Evolutionary conservation across 2,888 invertebrate genomes (phyloP), one percentile per base, ranked within the genome.

Genomic region (Sphecodes monilicornis): DNA sequence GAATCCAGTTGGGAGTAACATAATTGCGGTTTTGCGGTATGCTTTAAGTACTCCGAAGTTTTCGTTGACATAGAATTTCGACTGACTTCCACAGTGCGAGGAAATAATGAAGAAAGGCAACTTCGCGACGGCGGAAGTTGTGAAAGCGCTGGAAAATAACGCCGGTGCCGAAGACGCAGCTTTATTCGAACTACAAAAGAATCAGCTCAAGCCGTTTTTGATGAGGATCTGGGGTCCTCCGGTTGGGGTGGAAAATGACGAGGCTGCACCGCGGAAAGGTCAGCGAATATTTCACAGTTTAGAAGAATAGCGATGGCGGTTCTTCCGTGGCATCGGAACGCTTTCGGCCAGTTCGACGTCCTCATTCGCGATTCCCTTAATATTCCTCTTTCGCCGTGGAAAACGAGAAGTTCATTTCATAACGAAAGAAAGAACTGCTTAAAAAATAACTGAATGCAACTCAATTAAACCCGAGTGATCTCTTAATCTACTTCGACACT

Each of bases 181-280:
- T 29, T 96, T 96, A 86, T 95, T 96, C 88, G 97, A 97, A 93
- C 95, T 97, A 82, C 97, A 96, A 92, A 97, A 97, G 93, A 96
- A 96, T 88, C 97, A 97, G 93, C 95, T 97, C 84, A 97, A 97
- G 94, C 97, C 97, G 72, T 97, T 97, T 95, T 95, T 97, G 87
- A 97, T 97, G 97, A 95, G 97, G 93, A 97, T 97, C 91, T 97
- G 97, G 97, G 97, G 97, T 83, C 97, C 97, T 82, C 96, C 97
- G 32, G 96, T 96, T 80, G 97, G 97, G 87, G 96, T 96, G 87
- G 97, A 97, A 92, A 97, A 97, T 92, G 97, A 97, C 91, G 96
- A 96, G 93, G 95, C 96, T 92, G 94, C 94, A 91, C 94, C 93
- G 76, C 92, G 90, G 57, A 89, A 89, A 91, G 94, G 94, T 95